These are phyloP conservation scores for Phytoseiulus persimilis DNA, from an alignment of 2,888 invertebrate genomes.

Conservation along the genomic window DNA sequence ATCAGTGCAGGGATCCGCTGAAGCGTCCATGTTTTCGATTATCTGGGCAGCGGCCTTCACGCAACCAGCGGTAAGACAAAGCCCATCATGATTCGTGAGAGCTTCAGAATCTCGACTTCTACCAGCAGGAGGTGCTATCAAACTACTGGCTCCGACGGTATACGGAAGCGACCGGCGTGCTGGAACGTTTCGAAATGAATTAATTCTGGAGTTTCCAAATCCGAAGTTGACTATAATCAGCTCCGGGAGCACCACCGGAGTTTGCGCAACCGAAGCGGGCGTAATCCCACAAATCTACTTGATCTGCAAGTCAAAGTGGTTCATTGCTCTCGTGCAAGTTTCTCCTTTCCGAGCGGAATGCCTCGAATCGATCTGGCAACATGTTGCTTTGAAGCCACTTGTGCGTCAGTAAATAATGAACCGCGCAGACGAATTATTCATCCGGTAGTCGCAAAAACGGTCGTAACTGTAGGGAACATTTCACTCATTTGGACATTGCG, in stretches of 20 bases:
- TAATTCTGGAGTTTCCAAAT: neutral
- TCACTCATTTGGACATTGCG: neutral
- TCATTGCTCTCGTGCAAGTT: neutral
- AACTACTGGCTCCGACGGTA: neutral
- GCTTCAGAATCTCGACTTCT: neutral
- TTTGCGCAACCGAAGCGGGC: neutral
- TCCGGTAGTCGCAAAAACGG: neutral
- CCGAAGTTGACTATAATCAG: neutral
- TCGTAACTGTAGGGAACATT: neutral
- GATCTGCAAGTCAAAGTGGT: neutral
- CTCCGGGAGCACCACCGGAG: neutral
- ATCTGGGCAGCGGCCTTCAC: slow-evolving; percentile 59
- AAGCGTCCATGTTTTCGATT: slow-evolving; percentile 62
- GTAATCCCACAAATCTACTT: neutral
- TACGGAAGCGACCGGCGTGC: neutral
- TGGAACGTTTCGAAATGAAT: neutral
- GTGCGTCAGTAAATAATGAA: neutral
- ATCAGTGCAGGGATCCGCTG: slow-evolving; percentile 69
- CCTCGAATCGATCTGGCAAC: neutral
- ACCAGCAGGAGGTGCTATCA: neutral
- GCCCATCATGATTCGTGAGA: slow-evolving; percentile 15
- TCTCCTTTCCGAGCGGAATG: neutral
- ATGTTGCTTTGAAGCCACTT: neutral
- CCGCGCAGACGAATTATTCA: neutral
- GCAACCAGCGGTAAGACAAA: slow-evolving; percentile 42